Evolutionary conservation across 1,140 invertebrate genomes (phyloP), one percentile per base, ranked within the genome.

Genomic region (Hetaerina americana): DNA sequence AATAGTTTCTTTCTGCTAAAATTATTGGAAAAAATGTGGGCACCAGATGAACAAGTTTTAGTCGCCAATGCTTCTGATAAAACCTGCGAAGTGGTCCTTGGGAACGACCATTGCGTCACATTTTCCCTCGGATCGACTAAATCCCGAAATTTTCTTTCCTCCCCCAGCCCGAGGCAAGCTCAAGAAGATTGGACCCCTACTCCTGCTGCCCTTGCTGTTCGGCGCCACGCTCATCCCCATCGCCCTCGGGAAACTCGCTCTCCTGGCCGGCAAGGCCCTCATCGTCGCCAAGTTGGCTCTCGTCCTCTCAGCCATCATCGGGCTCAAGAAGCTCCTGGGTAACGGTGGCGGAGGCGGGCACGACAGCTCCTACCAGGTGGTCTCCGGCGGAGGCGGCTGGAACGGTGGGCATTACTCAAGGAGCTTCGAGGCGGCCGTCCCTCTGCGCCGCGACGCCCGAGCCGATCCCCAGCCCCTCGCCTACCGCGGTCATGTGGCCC

Each of bases 141-240:
- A n/a, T n/a, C n/a, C n/a, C n/a, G n/a, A n/a, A n/a, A n/a, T n/a
- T n/a, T n/a, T n/a, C n/a, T n/a, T n/a, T n/a, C n/a, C n/a, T 49
- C 76, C 80, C 81, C 68, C 80, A 86, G 84, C 89, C 75, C 85
- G 88, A 73, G 88, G 89, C 1, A 90, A 90, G 77, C 89, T 90
- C 88, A 91, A 90, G 84, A 90, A 90, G 74, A 92, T 91, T 89
- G 90, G 91, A 87, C 85, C 87, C 26, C 90, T 90, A 84, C 90
- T 92, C 87, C 89, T 90, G 85, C 90, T 90, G 88, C 89, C 89
- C 0, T 85, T 90, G 71, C 88, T 86, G 0, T 91, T 90, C 78
- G 86, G 90, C 85, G 88, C 87, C 0, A 87, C 88, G 0, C 80
- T 91, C 82, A 83, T 91, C 12, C 89, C 89, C 0, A 78, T 91